A percentile compares a stretch with the other conserved stretches of the same genome.
Evolutionary conservation across 2,888 invertebrate species (phyloP).

Genomic region (Xestia sexstrigata): DNA sequence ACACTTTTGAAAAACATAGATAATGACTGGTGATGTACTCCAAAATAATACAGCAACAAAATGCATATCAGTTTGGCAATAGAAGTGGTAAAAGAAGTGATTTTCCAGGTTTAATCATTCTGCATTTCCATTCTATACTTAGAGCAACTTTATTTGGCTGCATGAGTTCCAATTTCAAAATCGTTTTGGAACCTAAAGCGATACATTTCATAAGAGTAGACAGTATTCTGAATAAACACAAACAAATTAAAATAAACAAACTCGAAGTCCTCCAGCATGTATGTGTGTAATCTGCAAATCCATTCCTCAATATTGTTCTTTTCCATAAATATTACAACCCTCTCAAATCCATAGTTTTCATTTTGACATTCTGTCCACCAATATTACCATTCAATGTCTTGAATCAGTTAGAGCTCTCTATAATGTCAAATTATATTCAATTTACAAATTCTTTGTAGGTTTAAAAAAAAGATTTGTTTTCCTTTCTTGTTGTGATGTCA

Average conservation of each 20-base stretch:
- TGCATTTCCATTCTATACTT: conserved; percentile 18
- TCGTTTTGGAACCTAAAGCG: conserved; percentile 48
- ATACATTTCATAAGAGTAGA: conserved; percentile 41
- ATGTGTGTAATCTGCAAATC: conserved; percentile 22
- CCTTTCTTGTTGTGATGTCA: not conserved
- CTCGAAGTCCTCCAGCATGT: conserved; percentile 23
- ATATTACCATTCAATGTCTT: conserved; percentile 3
- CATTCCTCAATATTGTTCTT: not conserved
- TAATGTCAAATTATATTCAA: not conserved
- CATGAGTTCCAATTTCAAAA: conserved; percentile 38
- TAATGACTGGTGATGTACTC: conserved; percentile 17
- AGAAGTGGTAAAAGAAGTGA: conserved; percentile 3
- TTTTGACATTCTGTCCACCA: not conserved
- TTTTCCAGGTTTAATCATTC: conserved; percentile 14
- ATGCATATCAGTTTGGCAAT: conserved; percentile 10
- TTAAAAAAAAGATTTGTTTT: not conserved
- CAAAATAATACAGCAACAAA: conserved; percentile 9
- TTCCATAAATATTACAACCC: conserved; percentile 13
- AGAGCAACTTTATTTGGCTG: conserved; percentile 36
- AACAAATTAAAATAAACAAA: conserved; percentile 54
- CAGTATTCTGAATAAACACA: conserved; percentile 54
- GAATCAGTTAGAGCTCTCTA: not conserved
- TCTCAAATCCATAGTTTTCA: not conserved
- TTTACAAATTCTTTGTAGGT: not conserved
- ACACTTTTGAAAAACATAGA: not conserved